These are phyloP conservation scores for Platysternon megacephalum DNA, from an alignment of 2,113 vertebrate species.

Conservation along the genomic window DNA sequence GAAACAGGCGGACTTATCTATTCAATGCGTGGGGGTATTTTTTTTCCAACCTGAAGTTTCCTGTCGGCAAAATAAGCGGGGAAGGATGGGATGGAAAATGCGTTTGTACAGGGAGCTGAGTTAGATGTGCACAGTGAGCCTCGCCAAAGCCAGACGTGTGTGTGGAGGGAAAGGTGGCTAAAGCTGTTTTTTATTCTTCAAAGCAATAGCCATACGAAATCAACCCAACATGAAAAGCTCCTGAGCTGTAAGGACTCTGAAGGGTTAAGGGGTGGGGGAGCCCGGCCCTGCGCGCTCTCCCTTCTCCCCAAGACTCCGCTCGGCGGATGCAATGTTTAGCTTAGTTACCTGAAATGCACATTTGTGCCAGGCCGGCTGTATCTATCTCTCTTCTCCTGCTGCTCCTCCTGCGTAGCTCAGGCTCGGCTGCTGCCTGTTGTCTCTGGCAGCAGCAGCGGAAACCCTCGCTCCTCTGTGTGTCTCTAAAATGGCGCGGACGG, in stretches of 20 bases:
- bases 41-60: constrained; percentile 12
- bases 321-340: background rate
- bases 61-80: background rate
- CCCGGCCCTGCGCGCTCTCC: background rate
- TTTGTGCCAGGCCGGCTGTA: constrained; percentile 22
- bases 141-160: constrained; percentile 20
- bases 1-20: background rate
- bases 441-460: constrained; percentile 53
- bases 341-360: constrained; percentile 58
- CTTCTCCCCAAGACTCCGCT: background rate
- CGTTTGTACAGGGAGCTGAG: background rate
- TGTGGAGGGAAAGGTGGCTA: constrained; percentile 31
- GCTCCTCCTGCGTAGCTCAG: constrained; percentile 32
- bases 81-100: background rate
- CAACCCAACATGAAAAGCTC: constrained; percentile 23
- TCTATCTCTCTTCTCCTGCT: background rate
- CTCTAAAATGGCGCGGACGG: constrained; percentile 73
- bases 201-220: constrained; percentile 28
- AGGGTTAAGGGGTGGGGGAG: constrained; percentile 34
- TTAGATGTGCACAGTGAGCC: constrained; percentile 15
- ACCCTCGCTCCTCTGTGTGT: constrained; percentile 32
- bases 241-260: background rate
- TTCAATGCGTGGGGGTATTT: rapidly evolving
- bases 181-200: background rate
- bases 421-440: constrained; percentile 59